phyloP scores from a whole-genome alignment of 2,888 invertebrate genomes.

The Chydorus sphaericus region DNA sequence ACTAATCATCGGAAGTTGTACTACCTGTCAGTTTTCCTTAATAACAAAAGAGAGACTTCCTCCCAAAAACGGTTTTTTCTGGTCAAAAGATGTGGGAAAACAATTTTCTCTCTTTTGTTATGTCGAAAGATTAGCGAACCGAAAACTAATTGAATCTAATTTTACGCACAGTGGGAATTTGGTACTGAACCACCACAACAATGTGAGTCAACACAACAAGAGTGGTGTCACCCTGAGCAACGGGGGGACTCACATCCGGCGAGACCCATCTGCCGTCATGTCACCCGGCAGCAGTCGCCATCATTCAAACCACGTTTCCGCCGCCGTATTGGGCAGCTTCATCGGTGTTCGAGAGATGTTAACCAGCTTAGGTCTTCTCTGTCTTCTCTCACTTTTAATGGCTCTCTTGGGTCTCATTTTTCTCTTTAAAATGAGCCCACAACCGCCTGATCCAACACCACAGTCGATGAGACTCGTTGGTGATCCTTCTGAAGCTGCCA shows the following conservation, averaged over 20 bases:
- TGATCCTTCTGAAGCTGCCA: slow-evolving; percentile 63
- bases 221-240: slow-evolving; percentile 30
- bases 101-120: no score
- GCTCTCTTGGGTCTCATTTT: slow-evolving; percentile 71
- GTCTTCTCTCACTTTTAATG: slow-evolving; percentile 67
- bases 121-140: no score
- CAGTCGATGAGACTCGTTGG: slow-evolving; percentile 40
- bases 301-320: slow-evolving; percentile 11
- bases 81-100: neutral
- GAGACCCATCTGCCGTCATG: slow-evolving; percentile 28
- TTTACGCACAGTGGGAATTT: neutral
- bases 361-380: slow-evolving; percentile 68
- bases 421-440: slow-evolving; percentile 64
- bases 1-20: no score
- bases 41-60: no score
- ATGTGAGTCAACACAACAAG: no score
- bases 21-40: no score
- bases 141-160: no score
- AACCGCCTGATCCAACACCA: slow-evolving; percentile 36
- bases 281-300: slow-evolving; percentile 13
- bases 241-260: slow-evolving; percentile 43
- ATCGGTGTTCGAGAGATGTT: slow-evolving; percentile 60
- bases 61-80: no score
- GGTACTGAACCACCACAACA: no score
- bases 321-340: slow-evolving; percentile 30